Evolutionary conservation across 2,113 vertebrate genomes (phyloP), one percentile per base, ranked within the genome.

Genomic region (Edolisoma coerulescens): DNA sequence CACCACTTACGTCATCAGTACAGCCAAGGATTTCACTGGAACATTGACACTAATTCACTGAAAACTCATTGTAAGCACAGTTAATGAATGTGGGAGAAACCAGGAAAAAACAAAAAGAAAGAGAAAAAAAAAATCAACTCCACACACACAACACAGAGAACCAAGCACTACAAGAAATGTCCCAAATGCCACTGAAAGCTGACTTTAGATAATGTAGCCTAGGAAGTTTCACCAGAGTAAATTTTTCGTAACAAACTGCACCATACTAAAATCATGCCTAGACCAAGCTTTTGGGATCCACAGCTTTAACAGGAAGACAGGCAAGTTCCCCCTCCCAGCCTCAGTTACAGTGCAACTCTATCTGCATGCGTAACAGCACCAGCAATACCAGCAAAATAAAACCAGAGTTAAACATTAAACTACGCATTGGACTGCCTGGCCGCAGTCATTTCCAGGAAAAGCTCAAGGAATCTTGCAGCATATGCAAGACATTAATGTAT

Each of bases 401-500:
- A 59, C 16, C 6, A 28, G 52, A 81, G 57, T 59, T 59, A 92
- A 94, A 90, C 54, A 73, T 71, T 91, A 76, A 95, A 37, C 92
- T 49, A 20, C 39, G 39, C 7, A 8, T 0, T 80, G 20, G 65
- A 18, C 45, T 45, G 79, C 37, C 71, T 57, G 86, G 70, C 84
- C 49, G 44, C 57, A 69, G 78, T 19, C 74, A 35, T 17, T 74
- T 70, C 45, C 84, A 54, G 49, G 47, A 84, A 76, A 68, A 75
- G 39, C 47, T 78, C 60, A 44, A 71, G 70, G 79, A 91, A 45
- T 45, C 56, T 1, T 53, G 26, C 67, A 92, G 69, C 7, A 16
- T 4, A 32, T 3, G 1, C 49, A 91, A 65, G 41, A 82, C 64
- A 53, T 44, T 13, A 65, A 54, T 0, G 0, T 16, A 57, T 1